A percentile compares a stretch with the other conserved stretches of the same genome.
Evolutionary conservation across 35 echinoderm and acorn worm species (phyloP).

Genomic region (Chiridota heheva): DNA sequence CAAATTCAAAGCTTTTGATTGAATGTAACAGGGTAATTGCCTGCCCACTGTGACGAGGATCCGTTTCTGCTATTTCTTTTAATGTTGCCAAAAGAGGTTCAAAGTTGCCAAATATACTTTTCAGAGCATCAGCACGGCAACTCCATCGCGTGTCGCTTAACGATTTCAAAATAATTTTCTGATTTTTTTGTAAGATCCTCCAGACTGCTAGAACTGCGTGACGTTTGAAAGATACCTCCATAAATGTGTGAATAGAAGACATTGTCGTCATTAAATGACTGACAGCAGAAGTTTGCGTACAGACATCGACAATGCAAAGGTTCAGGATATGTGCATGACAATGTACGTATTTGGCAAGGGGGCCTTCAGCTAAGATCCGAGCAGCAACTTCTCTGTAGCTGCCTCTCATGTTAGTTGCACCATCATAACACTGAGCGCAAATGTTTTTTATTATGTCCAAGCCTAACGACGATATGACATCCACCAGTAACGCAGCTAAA

Average conservation of each 20-base stretch:
- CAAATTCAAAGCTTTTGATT: constrained; percentile 10
- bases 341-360: constrained; percentile 28
- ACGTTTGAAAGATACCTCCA: constrained; percentile 32
- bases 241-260: constrained; percentile 24
- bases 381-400: constrained; percentile 14
- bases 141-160: constrained; percentile 42
- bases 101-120: constrained; percentile 34
- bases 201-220: constrained; percentile 25
- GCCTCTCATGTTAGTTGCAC: constrained; percentile 31
- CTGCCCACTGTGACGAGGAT: constrained; percentile 15
- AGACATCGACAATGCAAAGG: constrained; percentile 28
- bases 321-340: constrained; percentile 40
- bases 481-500: constrained; percentile 2
- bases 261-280: constrained; percentile 37
- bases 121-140: constrained; percentile 47
- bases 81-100: constrained; percentile 29
- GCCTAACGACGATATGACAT: constrained; percentile 15
- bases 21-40: constrained; percentile 8
- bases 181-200: not conserved
- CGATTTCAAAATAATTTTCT: constrained; percentile 19
- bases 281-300: constrained; percentile 20
- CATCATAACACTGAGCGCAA: constrained; percentile 22
- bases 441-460: constrained; percentile 33
- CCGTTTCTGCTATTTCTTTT: constrained; percentile 25
- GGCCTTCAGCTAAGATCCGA: constrained; percentile 24